phyloP scores from a whole-genome alignment of 2,113 vertebrate species.

The Pseudorectes ferrugineus region DNA sequence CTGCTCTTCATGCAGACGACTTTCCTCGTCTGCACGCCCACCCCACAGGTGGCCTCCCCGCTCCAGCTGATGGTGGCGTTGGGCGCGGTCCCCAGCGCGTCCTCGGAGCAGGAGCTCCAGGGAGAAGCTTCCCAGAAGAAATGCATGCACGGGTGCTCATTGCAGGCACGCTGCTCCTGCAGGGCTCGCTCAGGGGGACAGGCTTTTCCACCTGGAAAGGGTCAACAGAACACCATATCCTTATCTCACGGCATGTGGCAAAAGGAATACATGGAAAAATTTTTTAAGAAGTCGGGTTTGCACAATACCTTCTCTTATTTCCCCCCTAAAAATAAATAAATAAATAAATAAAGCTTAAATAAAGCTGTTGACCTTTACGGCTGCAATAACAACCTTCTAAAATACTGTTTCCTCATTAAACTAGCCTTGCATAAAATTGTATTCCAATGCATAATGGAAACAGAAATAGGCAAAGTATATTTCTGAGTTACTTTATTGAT shows the following conservation, averaged over 20 bases:
- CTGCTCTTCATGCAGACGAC: constrained; percentile 84
- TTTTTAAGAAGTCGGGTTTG: neutral
- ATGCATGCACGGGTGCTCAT: constrained; percentile 79
- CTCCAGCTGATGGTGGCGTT: constrained; percentile 74
- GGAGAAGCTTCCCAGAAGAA: constrained; percentile 87
- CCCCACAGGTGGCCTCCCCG: constrained; percentile 72
- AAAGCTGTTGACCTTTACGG: constrained; percentile 43
- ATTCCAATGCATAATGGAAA: constrained; percentile 22
- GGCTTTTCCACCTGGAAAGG: constrained; percentile 76
- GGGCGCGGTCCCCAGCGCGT: constrained; percentile 50
- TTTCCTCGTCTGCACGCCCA: constrained; percentile 84
- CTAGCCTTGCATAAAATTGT: constrained; percentile 57
- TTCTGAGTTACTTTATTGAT: constrained; percentile 35
- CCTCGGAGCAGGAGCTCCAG: constrained; percentile 85
- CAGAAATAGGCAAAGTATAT: constrained; percentile 7
- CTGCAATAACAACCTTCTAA: constrained; percentile 37
- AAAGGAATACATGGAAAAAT: neutral
- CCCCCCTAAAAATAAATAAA: fast-evolving
- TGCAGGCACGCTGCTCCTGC: constrained; percentile 87
- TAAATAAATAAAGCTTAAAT: constrained; percentile 30
- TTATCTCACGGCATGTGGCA: neutral
- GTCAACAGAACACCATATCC: neutral
- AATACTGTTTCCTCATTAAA: constrained; percentile 58
- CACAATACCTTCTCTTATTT: no score
- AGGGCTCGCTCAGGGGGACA: constrained; percentile 83